phyloP scores from a whole-genome alignment of 2,113 vertebrate genomes.

The Cyphomyrus discorhynchus region DNA sequence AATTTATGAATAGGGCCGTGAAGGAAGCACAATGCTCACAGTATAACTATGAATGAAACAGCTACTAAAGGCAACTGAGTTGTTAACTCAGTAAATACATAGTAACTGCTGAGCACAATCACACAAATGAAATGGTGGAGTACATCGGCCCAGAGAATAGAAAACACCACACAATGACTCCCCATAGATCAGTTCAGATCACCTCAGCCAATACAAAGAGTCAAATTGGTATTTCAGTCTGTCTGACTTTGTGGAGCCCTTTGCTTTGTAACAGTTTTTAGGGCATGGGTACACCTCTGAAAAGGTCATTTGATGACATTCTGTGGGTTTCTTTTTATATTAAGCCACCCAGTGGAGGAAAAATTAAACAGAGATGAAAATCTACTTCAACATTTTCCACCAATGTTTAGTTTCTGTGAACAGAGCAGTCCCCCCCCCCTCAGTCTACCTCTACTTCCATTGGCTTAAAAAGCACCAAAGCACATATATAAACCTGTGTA shows the following conservation, averaged over 20 bases:
- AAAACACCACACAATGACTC: background rate
- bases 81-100: background rate
- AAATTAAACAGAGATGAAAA: constrained; percentile 27
- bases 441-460: background rate
- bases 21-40: background rate
- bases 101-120: background rate
- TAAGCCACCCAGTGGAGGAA: constrained; percentile 26
- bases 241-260: constrained; percentile 10
- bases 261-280: constrained; percentile 27
- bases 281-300: constrained; percentile 27
- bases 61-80: background rate
- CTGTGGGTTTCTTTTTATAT: constrained; percentile 8
- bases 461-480: background rate
- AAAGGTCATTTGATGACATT: constrained; percentile 44
- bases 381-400: constrained; percentile 16
- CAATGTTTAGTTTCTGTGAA: constrained; percentile 29
- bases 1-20: background rate
- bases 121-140: background rate
- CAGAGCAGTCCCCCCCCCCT: background rate
- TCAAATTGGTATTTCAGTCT: constrained; percentile 16
- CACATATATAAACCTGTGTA: background rate
- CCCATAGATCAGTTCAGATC: background rate
- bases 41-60: background rate
- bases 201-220: background rate
- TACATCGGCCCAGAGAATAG: background rate